Evolutionary conservation across 2,797 vertebrate species (phyloP).

Genomic region (Caiman crocodilus): DNA sequence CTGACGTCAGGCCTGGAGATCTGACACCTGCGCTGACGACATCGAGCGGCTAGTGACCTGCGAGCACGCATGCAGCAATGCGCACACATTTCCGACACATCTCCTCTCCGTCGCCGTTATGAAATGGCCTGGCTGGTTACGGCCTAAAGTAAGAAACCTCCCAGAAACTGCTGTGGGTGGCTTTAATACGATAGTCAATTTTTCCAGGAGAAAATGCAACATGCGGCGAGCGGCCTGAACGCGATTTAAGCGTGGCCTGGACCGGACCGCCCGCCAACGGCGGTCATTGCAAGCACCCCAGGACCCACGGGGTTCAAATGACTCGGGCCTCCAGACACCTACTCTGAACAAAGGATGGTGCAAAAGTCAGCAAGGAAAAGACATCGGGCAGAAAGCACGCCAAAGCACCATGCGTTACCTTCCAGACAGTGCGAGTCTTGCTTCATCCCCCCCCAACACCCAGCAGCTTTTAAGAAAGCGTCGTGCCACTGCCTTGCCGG

Average conservation of each 20-base stretch:
- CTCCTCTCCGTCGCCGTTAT: background rate
- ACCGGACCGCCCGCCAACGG: background rate
- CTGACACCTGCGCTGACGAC: conserved; percentile 15
- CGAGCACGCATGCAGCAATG: background rate
- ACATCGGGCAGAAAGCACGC: conserved; percentile 22
- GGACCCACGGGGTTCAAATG: background rate
- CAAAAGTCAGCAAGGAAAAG: conserved; percentile 38
- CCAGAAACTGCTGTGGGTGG: background rate
- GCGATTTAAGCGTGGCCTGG: background rate
- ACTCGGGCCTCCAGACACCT: background rate
- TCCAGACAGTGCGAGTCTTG: conserved; percentile 80
- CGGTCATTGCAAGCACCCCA: background rate
- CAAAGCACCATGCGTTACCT: conserved; percentile 75
- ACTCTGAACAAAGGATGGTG: conserved; percentile 14
- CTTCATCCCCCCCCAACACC: conserved; percentile 76
- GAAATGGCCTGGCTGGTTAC: too few relatives aligned
- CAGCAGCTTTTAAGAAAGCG: conserved; percentile 74
- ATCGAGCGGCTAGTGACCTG: background rate
- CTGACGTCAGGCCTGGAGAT: background rate
- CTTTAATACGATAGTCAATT: too few relatives aligned
- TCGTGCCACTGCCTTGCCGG: conserved; percentile 62
- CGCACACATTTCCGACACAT: background rate
- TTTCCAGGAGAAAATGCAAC: conserved; percentile 30
- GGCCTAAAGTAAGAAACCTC: background rate
- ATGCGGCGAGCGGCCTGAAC: background rate